Conservation (phyloP, 1,140 invertebrate genomes). For the Carposina sasakii region DNA sequence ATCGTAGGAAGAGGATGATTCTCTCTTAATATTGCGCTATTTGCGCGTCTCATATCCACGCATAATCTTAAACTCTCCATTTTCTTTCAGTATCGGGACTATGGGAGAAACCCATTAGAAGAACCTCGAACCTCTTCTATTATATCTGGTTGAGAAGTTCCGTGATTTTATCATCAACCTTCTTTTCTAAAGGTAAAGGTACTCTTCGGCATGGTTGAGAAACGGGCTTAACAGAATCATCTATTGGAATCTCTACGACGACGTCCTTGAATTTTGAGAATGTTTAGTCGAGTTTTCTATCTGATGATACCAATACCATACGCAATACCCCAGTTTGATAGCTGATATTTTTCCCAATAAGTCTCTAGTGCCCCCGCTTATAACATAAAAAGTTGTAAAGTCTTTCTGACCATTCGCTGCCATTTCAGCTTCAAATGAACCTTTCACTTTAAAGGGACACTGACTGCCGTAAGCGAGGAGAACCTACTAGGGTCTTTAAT, state of each 20-base stretch:
- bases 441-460: background rate
- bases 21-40: slow-evolving; percentile 27
- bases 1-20: slow-evolving; percentile 32
- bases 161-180: slow-evolving; percentile 16
- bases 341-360: background rate
- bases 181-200: slow-evolving; percentile 15
- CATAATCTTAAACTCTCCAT: slow-evolving; percentile 28
- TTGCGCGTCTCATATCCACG: slow-evolving; percentile 27
- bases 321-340: too few relatives aligned
- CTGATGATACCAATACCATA: too few relatives aligned
- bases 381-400: background rate
- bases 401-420: background rate
- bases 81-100: slow-evolving; percentile 20
- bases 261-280: slow-evolving; percentile 29
- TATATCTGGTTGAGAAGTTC: slow-evolving; percentile 15
- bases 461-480: background rate
- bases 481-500: background rate
- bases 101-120: slow-evolving; percentile 36
- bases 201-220: slow-evolving; percentile 26
- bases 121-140: slow-evolving; percentile 30
- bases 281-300: too few relatives aligned
- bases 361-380: background rate
- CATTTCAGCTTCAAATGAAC: background rate
- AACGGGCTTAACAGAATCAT: slow-evolving; percentile 23
- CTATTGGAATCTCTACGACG: slow-evolving; percentile 23